Conservation (phyloP, 1,140 invertebrate genomes). For the Bicyclus anynana region DNA sequence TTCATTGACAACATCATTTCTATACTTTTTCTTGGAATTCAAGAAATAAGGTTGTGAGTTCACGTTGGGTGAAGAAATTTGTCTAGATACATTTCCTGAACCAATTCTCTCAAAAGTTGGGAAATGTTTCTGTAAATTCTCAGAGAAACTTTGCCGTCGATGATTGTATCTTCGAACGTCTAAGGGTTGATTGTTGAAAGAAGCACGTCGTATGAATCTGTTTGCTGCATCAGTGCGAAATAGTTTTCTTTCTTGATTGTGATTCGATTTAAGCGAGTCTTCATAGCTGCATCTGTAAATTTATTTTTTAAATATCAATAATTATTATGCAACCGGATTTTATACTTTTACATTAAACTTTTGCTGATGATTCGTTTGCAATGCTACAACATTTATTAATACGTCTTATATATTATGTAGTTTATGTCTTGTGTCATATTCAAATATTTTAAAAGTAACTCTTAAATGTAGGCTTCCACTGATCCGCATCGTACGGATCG, state of each 20-base stretch:
- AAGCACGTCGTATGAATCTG: constrained; percentile 53
- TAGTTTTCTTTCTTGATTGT: constrained; percentile 50
- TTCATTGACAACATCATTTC: constrained; percentile 60
- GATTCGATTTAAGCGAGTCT: constrained; percentile 80
- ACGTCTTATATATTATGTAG: no score
- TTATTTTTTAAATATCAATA: background rate
- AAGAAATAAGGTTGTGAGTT: constrained; percentile 50
- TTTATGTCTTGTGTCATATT: no score
- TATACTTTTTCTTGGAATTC: constrained; percentile 46
- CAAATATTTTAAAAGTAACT: no score
- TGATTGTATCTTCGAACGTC: constrained; percentile 43
- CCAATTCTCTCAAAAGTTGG: constrained; percentile 49
- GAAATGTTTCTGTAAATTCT: constrained; percentile 64
- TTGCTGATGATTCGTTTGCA: no score
- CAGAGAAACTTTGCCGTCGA: constrained; percentile 62
- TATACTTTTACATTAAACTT: background rate
- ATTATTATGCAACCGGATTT: background rate
- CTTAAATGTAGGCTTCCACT: no score
- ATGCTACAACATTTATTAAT: no score
- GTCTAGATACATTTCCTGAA: constrained; percentile 43
- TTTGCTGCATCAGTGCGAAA: constrained; percentile 34
- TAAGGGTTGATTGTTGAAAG: constrained; percentile 52
- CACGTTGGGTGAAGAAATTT: constrained; percentile 62
- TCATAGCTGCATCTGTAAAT: constrained; percentile 79
- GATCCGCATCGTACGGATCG: no score